Evolutionary conservation across 1,140 invertebrate species (phyloP).

Genomic region (Drosophila paulistorum): DNA sequence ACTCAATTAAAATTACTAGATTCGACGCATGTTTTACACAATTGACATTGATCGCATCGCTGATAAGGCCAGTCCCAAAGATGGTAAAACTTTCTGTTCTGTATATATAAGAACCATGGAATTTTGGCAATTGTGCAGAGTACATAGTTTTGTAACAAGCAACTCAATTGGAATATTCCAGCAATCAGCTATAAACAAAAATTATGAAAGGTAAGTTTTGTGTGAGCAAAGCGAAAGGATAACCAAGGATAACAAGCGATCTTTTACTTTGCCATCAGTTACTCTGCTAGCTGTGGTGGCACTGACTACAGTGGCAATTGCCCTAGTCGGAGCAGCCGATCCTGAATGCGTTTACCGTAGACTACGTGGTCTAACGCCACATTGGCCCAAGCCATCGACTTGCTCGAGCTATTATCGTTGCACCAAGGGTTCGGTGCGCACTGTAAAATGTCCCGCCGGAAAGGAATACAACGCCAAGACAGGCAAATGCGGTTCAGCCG

Average conservation of each 20-base stretch:
- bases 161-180: constrained; percentile 52
- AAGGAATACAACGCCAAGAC: constrained; percentile 70
- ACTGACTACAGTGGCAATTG: constrained; percentile 50
- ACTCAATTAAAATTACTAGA: constrained; percentile 62
- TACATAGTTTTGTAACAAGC: constrained; percentile 45
- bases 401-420: constrained; percentile 72
- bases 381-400: constrained; percentile 70
- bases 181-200: constrained; percentile 35
- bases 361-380: constrained; percentile 54
- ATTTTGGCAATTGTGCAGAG: constrained; percentile 64
- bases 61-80: constrained; percentile 30
- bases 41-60: constrained; percentile 36
- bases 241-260: not conserved
- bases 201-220: constrained; percentile 62
- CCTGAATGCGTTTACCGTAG: constrained; percentile 75
- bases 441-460: constrained; percentile 55
- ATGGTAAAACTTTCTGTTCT: constrained; percentile 17
- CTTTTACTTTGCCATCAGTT: constrained; percentile 34
- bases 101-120: constrained; percentile 64
- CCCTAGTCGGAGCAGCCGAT: constrained; percentile 61
- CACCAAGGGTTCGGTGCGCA: constrained; percentile 57
- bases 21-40: constrained; percentile 53
- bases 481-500: constrained; percentile 56
- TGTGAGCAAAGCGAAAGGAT: not conserved
- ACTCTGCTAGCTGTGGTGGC: constrained; percentile 69